phyloP scores from a whole-genome alignment of 2,113 vertebrate species.

The Amphilophus citrinellus region DNA sequence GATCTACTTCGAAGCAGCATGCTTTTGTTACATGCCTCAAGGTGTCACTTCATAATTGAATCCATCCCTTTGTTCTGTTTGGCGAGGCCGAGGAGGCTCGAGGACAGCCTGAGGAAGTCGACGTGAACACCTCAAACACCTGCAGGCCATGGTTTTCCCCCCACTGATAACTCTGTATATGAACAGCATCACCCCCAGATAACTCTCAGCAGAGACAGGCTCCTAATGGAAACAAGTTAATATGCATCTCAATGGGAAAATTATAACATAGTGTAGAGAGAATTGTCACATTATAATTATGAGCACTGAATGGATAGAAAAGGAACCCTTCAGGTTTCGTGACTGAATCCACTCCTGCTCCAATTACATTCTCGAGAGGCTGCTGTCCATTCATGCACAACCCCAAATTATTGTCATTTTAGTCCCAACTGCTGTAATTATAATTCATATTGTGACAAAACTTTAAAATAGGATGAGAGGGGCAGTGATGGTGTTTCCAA shows the following conservation, averaged over 20 bases:
- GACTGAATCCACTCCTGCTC: constrained; percentile 33
- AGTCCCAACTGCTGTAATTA: constrained; percentile 47
- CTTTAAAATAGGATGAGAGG: constrained; percentile 4
- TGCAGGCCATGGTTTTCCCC: neutral
- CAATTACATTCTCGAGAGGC: constrained; percentile 52
- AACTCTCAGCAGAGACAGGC: constrained; percentile 42
- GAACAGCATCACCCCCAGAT: constrained; percentile 39
- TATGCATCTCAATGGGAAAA: constrained; percentile 54
- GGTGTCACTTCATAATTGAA: constrained; percentile 65
- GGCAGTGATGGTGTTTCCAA: constrained; percentile 10
- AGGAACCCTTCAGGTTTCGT: constrained; percentile 46
- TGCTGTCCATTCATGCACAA: constrained; percentile 39
- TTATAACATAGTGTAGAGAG: constrained; percentile 34
- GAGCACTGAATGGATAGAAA: constrained; percentile 32
- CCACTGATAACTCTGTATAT: constrained; percentile 20
- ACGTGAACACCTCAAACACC: constrained; percentile 22
- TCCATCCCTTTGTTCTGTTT: constrained; percentile 47
- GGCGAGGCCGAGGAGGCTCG: constrained; percentile 26
- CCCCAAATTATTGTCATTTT: constrained; percentile 44
- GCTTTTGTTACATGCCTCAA: constrained; percentile 44
- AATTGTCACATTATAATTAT: constrained; percentile 68
- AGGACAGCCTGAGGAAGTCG: constrained; percentile 29
- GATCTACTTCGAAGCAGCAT: constrained; percentile 45
- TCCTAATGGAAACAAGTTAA: constrained; percentile 64
- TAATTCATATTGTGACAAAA: constrained; percentile 34